phyloP scores from a whole-genome alignment of 2,113 vertebrate genomes.

The Capreolus pygargus region DNA sequence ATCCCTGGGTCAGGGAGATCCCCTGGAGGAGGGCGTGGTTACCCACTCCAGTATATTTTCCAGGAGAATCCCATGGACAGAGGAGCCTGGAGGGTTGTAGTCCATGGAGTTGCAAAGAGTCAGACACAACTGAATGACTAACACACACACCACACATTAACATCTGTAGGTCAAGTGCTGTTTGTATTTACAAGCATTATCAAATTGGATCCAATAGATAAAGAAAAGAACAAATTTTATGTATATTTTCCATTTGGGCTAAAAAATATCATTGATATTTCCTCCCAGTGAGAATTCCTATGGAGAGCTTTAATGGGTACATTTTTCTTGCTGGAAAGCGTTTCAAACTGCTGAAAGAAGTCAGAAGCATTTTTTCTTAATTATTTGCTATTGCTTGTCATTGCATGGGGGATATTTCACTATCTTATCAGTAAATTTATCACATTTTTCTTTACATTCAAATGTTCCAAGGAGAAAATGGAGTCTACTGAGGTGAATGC shows the following conservation, averaged over 20 bases:
- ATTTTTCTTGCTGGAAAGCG: background rate
- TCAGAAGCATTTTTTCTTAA: background rate
- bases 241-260: background rate
- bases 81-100: background rate
- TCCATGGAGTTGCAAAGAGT: background rate
- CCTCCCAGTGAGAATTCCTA: background rate
- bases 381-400: background rate
- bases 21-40: background rate
- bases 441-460: background rate
- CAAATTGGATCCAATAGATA: background rate
- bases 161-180: background rate
- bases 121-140: background rate
- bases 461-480: background rate
- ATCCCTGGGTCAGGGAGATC: background rate
- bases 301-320: background rate
- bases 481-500: background rate
- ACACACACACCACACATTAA: background rate
- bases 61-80: background rate
- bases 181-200: background rate
- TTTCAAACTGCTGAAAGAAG: background rate
- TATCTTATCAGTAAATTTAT: background rate
- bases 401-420: background rate
- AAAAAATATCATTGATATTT: conserved; percentile 17
- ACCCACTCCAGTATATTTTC: background rate
- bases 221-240: background rate